phyloP scores from a whole-genome alignment of 2,113 vertebrate species.

The Catagonus wagneri region DNA sequence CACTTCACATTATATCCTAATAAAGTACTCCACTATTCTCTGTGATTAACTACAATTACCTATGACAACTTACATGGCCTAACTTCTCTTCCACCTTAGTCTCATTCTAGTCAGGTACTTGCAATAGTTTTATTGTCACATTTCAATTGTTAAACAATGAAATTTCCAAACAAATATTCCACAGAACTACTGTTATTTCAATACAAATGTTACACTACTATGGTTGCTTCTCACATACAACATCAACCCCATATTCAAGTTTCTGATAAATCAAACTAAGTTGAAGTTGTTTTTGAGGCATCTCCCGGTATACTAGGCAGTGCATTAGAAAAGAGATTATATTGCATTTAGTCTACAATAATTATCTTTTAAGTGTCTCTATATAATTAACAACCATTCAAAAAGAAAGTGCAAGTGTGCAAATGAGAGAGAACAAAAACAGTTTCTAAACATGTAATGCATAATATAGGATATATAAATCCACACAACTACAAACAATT shows the following conservation, averaged over 20 bases:
- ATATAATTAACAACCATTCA: constrained; percentile 83
- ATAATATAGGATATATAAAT: constrained; percentile 72
- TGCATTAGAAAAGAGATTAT: constrained; percentile 78
- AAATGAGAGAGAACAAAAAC: constrained; percentile 79
- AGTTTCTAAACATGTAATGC: constrained; percentile 77
- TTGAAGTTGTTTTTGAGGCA: constrained; percentile 79
- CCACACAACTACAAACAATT: constrained; percentile 74
- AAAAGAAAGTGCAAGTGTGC: constrained; percentile 82
- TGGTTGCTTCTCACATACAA: constrained; percentile 63
- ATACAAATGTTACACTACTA: constrained; percentile 55
- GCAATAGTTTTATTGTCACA: constrained; percentile 64
- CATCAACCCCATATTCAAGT: constrained; percentile 74
- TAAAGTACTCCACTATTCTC: constrained; percentile 46
- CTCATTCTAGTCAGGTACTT: constrained; percentile 67
- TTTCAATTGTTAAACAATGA: constrained; percentile 68
- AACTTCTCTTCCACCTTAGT: constrained; percentile 52
- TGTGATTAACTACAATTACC: constrained; percentile 31
- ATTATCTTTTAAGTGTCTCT: constrained; percentile 69
- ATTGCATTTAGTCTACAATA: constrained; percentile 78
- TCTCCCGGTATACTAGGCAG: constrained; percentile 80
- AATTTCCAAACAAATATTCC: constrained; percentile 69
- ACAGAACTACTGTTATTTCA: constrained; percentile 62
- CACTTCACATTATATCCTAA: constrained; percentile 59
- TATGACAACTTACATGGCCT: constrained; percentile 44
- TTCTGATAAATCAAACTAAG: constrained; percentile 72